These are phyloP conservation scores for Portevinia maculata DNA, from an alignment of 2,888 invertebrate species.

Conservation along the genomic window DNA sequence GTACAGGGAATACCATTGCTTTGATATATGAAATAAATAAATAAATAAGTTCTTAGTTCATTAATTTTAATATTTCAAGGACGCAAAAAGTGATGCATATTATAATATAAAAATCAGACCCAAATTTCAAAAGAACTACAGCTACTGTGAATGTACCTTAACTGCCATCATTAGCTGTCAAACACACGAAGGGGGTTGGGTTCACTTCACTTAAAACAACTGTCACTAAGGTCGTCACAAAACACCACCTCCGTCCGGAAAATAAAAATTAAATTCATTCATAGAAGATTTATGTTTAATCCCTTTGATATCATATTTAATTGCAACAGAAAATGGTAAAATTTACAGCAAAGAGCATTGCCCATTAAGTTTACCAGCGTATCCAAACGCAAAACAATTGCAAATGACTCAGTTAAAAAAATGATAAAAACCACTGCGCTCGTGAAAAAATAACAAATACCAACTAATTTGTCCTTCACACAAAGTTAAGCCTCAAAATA, in stretches of 20 bases:
- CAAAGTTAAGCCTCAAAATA: constrained; percentile 55
- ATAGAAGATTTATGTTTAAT: constrained; percentile 14
- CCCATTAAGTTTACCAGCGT: neutral
- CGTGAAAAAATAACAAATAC: constrained; percentile 60
- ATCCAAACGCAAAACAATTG: constrained; percentile 2
- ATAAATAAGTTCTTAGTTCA: too few species aligned
- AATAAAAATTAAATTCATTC: constrained; percentile 33
- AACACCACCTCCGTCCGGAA: constrained; percentile 64
- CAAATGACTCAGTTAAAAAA: constrained; percentile 48
- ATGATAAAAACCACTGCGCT: constrained; percentile 38
- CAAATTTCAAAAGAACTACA: constrained; percentile 1
- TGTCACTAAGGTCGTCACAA: constrained; percentile 57
- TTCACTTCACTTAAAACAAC: constrained; percentile 29
- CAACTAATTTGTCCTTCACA: constrained; percentile 69
- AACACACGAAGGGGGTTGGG: constrained; percentile 6
- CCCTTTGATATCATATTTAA: constrained; percentile 14
- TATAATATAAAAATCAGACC: too few species aligned
- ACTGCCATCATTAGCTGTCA: neutral
- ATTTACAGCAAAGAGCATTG: neutral
- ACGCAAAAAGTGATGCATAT: too few species aligned
- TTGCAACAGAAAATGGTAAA: neutral
- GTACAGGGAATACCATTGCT: too few species aligned
- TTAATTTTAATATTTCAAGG: neutral
- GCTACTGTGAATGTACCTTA: neutral
- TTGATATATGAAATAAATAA: too few species aligned